Conservation (phyloP, 2,797 vertebrate species). For the Danio choprae region DNA sequence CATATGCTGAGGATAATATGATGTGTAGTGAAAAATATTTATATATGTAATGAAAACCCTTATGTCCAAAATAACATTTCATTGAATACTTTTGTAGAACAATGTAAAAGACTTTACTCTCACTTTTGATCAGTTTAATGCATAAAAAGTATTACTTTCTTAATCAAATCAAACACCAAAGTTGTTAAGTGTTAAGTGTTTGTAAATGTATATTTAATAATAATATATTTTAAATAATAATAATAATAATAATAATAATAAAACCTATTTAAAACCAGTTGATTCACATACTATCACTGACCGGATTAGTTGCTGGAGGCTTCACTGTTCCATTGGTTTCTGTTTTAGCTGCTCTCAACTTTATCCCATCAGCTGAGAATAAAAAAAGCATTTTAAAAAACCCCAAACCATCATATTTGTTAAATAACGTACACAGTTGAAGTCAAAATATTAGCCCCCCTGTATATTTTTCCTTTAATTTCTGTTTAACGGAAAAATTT, state of each 20-base stretch:
- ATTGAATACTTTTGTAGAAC: neutral
- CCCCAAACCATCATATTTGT: neutral
- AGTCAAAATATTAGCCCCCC: too few species aligned
- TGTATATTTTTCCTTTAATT: too few species aligned
- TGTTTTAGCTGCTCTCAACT: conserved; percentile 79
- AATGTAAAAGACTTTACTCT: neutral
- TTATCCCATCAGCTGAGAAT: conserved; percentile 82
- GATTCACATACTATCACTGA: conserved; percentile 69
- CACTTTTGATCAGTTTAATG: neutral
- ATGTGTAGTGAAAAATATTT: too few species aligned
- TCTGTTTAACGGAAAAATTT: too few species aligned
- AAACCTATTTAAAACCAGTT: neutral
- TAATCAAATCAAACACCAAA: neutral
- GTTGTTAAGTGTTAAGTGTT: too few species aligned
- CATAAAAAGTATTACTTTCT: neutral
- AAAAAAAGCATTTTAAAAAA: conserved; percentile 27
- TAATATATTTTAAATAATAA: neutral
- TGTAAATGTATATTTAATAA: neutral
- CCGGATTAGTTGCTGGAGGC: conserved; percentile 72
- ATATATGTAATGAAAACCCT: too few species aligned
- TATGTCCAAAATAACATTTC: too few species aligned
- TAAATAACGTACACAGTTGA: neutral
- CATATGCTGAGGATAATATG: too few species aligned
- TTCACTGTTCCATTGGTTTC: conserved; percentile 82
- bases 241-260: neutral